Conservation (phyloP, 2,888 invertebrate species). For the Watsonalla binaria region DNA sequence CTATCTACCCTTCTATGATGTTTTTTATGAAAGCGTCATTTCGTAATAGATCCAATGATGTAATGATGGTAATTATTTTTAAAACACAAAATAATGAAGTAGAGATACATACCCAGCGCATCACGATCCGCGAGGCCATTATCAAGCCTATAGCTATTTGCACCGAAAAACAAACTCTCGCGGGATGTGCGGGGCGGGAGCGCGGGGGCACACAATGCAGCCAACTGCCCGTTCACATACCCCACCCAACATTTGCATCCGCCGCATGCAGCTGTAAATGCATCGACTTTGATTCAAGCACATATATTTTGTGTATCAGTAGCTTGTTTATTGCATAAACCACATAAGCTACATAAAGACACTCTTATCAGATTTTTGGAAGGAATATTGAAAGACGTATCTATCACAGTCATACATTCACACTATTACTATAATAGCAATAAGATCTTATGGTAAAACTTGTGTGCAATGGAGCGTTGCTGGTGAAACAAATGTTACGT, state of each 20-base stretch:
- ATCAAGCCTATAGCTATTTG: slow-evolving; percentile 79
- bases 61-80: not conserved
- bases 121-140: slow-evolving; percentile 71
- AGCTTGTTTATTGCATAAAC: slow-evolving; percentile 12
- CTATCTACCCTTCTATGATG: no score
- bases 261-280: slow-evolving; percentile 54
- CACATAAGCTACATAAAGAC: no score
- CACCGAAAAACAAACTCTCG: slow-evolving; percentile 79
- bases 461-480: no score
- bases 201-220: slow-evolving; percentile 61
- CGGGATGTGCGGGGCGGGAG: slow-evolving; percentile 60
- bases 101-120: slow-evolving; percentile 39
- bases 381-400: no score
- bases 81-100: slow-evolving; percentile 11
- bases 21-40: no score
- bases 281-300: slow-evolving; percentile 53
- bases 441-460: no score
- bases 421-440: no score
- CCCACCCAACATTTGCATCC: slow-evolving; percentile 67
- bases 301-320: slow-evolving; percentile 12
- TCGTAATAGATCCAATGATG: not conserved
- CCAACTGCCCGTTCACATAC: slow-evolving; percentile 73
- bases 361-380: no score
- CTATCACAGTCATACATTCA: no score
- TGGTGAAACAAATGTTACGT: no score